Base-by-base conservation (phyloP, 1,140 invertebrate species). In the Panagrolaimus sp. region DNA sequence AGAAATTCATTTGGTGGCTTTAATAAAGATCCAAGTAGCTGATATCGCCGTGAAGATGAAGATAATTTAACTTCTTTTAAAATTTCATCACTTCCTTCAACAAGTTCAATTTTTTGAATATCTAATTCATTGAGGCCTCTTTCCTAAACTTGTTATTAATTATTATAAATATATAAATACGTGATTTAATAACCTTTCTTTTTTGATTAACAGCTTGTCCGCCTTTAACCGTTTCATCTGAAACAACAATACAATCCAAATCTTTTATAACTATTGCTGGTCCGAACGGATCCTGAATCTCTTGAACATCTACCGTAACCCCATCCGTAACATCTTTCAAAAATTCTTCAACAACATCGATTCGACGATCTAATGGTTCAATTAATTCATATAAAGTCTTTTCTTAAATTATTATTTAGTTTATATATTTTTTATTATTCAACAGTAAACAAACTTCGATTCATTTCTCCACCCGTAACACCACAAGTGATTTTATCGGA, bases 301-400 rank as follows among this genome's bases (percentile, higher is more conserved):
- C 88, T 9, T 92, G 88, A 65, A 96, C 85, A 71, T 90, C 85
- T 74, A 91, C 91, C 51, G 87, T 85, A 44, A 97, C 83, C 64
- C 87, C 87, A 0, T 89, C 87, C 78, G 92, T 91, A 71, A 97
- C 86, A 78, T 96, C 92, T 51, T 84, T 84, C 1, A 97, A 83
- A 84, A 96, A 97, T 44, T 90, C 85, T 67, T 86, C 83, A 0
- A 98, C 86, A 64, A 85, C 85, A n/a, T 85, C 76, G 47, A 95
- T 91, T 74, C 96, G 87, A 42, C 87, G 82, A 14, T 89, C 87
- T 61, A 90, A 87, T 7, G 92, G 90, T 84, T 92, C 87, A 81
- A 98, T 95, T 43, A 98, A 82, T 84, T 98, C 94, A 85, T 88
- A 89, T 48, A 98, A 83, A 51, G 88, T 88, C 87, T 98, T 98